These are phyloP conservation scores for Gallinago nigripennis DNA, from an alignment of 2,797 vertebrate species.

Conservation along the genomic window DNA sequence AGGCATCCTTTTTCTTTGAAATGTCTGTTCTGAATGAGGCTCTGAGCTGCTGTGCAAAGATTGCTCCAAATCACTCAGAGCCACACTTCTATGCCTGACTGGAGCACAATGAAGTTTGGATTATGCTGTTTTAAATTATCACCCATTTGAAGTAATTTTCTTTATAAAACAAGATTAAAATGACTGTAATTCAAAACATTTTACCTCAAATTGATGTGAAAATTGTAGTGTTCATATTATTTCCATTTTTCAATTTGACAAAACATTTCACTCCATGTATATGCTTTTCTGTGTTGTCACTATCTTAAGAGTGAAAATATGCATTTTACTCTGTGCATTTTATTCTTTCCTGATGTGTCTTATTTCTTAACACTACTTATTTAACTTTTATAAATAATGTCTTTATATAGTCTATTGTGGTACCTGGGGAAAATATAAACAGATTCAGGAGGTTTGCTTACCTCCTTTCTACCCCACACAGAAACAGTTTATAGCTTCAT, in stretches of 20 bases:
- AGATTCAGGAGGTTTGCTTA: conserved; percentile 26
- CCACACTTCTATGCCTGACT: conserved; percentile 5
- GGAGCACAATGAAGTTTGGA: conserved; percentile 50
- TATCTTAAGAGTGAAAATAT: conserved; percentile 59
- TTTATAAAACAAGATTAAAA: conserved; percentile 70
- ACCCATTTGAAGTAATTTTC: conserved; percentile 68
- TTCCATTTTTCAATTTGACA: conserved; percentile 69
- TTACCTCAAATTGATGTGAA: conserved; percentile 67
- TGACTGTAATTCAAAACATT: conserved; percentile 73
- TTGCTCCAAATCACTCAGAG: conserved; percentile 30
- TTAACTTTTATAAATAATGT: conserved; percentile 27
- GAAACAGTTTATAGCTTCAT: background rate
- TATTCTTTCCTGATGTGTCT: conserved; percentile 41
- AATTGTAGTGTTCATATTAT: conserved; percentile 70
- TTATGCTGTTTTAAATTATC: conserved; percentile 68
- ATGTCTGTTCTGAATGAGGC: background rate
- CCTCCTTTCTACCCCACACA: background rate
- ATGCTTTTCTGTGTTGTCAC: conserved; percentile 48
- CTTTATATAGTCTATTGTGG: background rate
- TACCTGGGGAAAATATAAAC: conserved; percentile 6
- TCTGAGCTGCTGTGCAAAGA: conserved; percentile 20
- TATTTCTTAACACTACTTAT: conserved; percentile 46
- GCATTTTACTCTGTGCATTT: conserved; percentile 43
- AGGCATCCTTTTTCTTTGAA: background rate
- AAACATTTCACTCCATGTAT: conserved; percentile 44